Conservation (phyloP, 64 coral and sea anemone genomes). For the Orbicella faveolata region DNA sequence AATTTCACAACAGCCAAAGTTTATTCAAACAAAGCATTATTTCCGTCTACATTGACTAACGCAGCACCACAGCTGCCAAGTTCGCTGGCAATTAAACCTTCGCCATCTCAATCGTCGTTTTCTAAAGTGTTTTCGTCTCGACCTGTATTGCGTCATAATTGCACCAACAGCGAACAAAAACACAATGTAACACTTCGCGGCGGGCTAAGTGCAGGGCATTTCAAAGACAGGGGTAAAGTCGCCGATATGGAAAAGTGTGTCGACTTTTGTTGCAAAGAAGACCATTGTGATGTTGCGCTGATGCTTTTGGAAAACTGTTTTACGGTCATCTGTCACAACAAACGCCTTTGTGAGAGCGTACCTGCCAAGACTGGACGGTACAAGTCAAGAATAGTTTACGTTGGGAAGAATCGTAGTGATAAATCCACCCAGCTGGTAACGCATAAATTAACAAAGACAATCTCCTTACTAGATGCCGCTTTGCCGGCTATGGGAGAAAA, state of each 20-base stretch:
- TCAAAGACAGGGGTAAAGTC: slow-evolving; percentile 70
- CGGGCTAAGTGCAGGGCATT: slow-evolving; percentile 67
- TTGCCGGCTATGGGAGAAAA: neutral
- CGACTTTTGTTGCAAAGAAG: slow-evolving; percentile 59
- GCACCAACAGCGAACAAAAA: slow-evolving; percentile 10
- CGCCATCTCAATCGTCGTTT: neutral
- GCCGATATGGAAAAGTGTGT: slow-evolving; percentile 34
- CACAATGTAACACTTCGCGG: slow-evolving; percentile 56
- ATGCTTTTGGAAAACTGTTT: slow-evolving; percentile 85
- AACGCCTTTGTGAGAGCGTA: slow-evolving; percentile 63
- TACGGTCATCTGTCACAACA: slow-evolving; percentile 63
- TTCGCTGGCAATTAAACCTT: neutral
- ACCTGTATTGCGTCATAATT: slow-evolving; percentile 4
- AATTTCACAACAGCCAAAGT: neutral
- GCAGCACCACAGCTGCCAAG: neutral
- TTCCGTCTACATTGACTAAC: neutral
- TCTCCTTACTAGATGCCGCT: neutral
- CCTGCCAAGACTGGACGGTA: slow-evolving; percentile 68
- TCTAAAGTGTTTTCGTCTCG: slow-evolving; percentile 4
- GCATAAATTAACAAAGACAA: neutral
- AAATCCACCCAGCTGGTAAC: neutral
- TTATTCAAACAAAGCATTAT: neutral
- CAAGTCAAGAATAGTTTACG: slow-evolving; percentile 71
- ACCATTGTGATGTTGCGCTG: slow-evolving; percentile 84
- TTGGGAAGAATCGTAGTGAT: slow-evolving; percentile 17